Conservation (phyloP, 2,113 vertebrate genomes). For the Pseudorasbora parva region DNA sequence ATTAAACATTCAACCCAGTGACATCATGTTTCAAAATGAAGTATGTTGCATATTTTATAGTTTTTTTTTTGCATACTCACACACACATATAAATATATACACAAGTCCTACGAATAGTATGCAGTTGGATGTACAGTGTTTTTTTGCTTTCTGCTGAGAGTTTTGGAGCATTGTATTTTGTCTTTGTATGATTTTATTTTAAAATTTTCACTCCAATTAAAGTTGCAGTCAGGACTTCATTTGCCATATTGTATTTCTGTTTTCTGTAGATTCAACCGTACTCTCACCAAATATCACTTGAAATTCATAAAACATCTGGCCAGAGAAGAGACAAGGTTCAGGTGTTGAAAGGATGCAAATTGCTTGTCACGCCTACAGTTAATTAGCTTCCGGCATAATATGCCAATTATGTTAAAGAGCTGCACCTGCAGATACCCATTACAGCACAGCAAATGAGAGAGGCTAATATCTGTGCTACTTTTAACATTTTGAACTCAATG, state of each 20-base stretch:
- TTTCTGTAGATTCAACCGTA: background rate
- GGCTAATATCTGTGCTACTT: background rate
- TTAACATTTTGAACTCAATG: background rate
- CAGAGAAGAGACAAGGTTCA: slow-evolving; percentile 16
- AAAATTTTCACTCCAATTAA: background rate
- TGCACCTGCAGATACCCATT: slow-evolving; percentile 30
- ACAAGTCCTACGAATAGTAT: background rate
- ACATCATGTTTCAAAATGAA: background rate
- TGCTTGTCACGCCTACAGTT: background rate
- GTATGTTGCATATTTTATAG: background rate
- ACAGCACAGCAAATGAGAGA: background rate
- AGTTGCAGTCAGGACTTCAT: background rate
- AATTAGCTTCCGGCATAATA: slow-evolving; percentile 14
- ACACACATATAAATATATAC: too few relatives aligned
- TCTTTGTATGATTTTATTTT: background rate
- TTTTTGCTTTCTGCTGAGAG: background rate
- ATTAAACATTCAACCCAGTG: background rate
- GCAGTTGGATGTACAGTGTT: background rate
- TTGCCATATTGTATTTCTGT: background rate
- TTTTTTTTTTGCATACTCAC: too few relatives aligned
- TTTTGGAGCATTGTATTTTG: background rate
- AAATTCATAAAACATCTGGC: slow-evolving; percentile 1
- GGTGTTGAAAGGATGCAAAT: slow-evolving; percentile 16
- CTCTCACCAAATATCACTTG: background rate
- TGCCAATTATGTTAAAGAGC: slow-evolving; percentile 28